Conservation (phyloP, 1,140 invertebrate genomes). For the Hylyphantes graminicola region DNA sequence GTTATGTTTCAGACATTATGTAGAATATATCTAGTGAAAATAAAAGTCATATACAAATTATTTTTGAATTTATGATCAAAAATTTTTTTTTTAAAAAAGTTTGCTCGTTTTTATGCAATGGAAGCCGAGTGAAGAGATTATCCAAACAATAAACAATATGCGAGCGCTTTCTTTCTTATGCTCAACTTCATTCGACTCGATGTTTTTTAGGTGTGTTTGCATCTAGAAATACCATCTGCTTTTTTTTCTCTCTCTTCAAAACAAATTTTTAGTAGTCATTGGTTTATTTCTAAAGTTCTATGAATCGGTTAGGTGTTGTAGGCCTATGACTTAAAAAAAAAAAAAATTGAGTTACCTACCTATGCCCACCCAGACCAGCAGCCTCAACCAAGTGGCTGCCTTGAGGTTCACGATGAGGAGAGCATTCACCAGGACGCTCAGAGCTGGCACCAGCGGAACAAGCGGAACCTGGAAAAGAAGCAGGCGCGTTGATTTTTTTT, state of each 20-base stretch:
- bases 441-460: constrained; percentile 81
- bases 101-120: no score
- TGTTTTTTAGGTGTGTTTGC: not conserved
- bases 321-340: not conserved
- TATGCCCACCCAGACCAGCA: constrained; percentile 86
- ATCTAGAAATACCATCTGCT: not conserved
- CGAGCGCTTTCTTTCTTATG: no score
- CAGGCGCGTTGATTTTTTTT: no score
- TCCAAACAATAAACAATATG: no score
- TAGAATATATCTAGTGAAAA: no score
- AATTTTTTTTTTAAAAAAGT: no score
- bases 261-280: not conserved
- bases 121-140: no score
- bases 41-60: no score
- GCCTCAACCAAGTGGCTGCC: constrained; percentile 82
- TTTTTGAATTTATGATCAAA: no score
- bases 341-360: constrained; percentile 71
- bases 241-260: not conserved
- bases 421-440: constrained; percentile 84
- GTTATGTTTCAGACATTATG: no score
- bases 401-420: constrained; percentile 85
- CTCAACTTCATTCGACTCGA: no score
- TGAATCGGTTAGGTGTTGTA: not conserved
- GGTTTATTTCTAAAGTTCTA: not conserved
- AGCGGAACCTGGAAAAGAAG: constrained; percentile 72